Evolutionary conservation across 2,888 invertebrate species (phyloP).

Genomic region (Hypomecis atomaria): DNA sequence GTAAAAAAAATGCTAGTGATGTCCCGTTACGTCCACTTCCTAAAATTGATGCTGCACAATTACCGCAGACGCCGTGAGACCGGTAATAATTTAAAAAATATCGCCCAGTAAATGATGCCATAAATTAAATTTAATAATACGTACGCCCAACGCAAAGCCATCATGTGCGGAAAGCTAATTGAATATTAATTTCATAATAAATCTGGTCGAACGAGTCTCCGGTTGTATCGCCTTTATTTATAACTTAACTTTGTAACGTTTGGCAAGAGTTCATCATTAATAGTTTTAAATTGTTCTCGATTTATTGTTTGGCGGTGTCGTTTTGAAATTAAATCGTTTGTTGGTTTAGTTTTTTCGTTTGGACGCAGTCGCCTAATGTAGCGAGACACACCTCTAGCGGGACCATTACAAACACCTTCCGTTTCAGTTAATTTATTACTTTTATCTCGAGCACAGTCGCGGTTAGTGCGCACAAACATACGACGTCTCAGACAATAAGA

Average conservation of each 20-base stretch:
- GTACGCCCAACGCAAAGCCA: conserved; percentile 77
- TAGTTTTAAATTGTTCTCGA: conserved; percentile 53
- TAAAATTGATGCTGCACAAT: conserved; percentile 68
- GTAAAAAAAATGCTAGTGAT: conserved; percentile 35
- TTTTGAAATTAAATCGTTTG: conserved; percentile 39
- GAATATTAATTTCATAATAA: conserved; percentile 84
- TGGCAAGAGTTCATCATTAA: conserved; percentile 55
- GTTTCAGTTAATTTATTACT: conserved; percentile 80
- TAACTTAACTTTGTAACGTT: conserved; percentile 67
- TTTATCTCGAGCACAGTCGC: conserved; percentile 80
- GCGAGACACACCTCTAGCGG: conserved; percentile 71
- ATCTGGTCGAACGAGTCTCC: conserved; percentile 76
- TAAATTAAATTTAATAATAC: conserved; percentile 83
- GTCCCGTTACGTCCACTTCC: conserved; percentile 52
- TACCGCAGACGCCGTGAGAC: conserved; percentile 69
- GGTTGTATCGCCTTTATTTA: conserved; percentile 66
- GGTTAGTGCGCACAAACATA: conserved; percentile 81
- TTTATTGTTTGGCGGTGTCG: conserved; percentile 48
- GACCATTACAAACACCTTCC: conserved; percentile 78
- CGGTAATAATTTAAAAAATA: conserved; percentile 81
- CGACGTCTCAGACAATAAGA: conserved; percentile 81
- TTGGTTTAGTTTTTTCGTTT: conserved; percentile 38
- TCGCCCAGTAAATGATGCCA: conserved; percentile 81
- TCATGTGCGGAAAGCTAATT: conserved; percentile 85
- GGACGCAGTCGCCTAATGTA: conserved; percentile 58